These are phyloP conservation scores for Peromyscus attwateri DNA, from an alignment of 2,797 vertebrate species.

Conservation along the genomic window DNA sequence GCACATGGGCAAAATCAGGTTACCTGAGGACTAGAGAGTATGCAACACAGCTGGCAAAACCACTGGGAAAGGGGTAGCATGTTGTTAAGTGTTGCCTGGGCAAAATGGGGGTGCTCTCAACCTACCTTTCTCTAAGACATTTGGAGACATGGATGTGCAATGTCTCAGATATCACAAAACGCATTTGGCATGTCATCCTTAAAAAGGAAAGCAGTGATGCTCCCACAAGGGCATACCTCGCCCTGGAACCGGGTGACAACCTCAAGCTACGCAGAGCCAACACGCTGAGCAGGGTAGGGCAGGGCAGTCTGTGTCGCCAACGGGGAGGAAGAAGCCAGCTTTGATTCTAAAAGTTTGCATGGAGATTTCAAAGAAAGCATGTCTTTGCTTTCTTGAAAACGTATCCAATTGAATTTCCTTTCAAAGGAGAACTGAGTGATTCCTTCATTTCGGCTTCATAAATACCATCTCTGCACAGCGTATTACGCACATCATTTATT, in stretches of 20 bases:
- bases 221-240: not conserved
- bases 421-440: slow-evolving; percentile 79
- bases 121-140: not conserved
- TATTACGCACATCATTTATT: slow-evolving; percentile 85
- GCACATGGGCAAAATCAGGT: not conserved
- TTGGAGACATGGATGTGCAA: not conserved
- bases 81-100: accelerated
- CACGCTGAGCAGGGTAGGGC: not conserved
- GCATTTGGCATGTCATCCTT: not conserved
- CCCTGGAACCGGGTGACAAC: not conserved
- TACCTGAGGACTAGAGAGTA: accelerated
- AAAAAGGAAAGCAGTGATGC: not conserved
- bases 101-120: not conserved
- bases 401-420: slow-evolving; percentile 77
- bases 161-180: not conserved
- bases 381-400: slow-evolving; percentile 74
- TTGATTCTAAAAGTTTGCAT: slow-evolving; percentile 57
- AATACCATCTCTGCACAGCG: slow-evolving; percentile 67
- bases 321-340: not conserved
- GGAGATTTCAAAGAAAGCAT: slow-evolving; percentile 26
- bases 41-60: accelerated
- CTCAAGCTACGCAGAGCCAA: not conserved
- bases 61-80: accelerated
- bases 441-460: slow-evolving; percentile 80
- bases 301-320: not conserved